Base-by-base conservation (phyloP, 2,797 vertebrate species). In the Alfaro cultratus region DNA sequence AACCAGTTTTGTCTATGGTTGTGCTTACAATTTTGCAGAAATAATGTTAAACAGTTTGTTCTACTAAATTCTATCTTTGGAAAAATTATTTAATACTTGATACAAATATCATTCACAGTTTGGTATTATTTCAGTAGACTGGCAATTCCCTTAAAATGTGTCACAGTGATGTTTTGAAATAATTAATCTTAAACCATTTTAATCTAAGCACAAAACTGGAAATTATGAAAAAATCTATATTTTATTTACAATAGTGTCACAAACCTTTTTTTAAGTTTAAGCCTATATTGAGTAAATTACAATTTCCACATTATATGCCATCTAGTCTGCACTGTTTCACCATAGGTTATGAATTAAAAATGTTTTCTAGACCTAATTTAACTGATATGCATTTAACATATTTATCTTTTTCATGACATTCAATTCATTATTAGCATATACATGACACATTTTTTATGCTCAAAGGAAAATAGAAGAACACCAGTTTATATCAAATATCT, bases 1-100 rank as follows among this genome's bases (percentile, higher is more conserved):
- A 31, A 51, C 53, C 46, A 62, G 39, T 16, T 84, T 85, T 39
- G 76, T 47, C 34, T 73, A 77, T 74, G 71, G 60, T 49, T 81
- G 75, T 70, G 62, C 26, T 74, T 47, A 46, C 46, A 16, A 16
- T 72, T 83, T 79, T 34, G n/a, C 67, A 74, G 0, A 45, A 74
- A 67, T 36, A 8, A 47, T 70, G 21, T 55, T 12, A 75, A 78
- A 51, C 26, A 49, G n/a, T 2, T 41, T 57, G 62, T 60, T 80
- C 26, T 43, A 12, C 18, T 60, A 29, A 73, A 43, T 70, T 13
- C 1, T 26, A 43, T 43, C 13, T 43, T n/a, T n/a, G 26, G 9
- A 70, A 43, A 26, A 67, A 67, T 0, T 1, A 39, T 67, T 36
- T 26, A 5, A 41, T 68, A 26, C 64, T 41, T 11, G 12, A 41